Percentiles rank a stretch among this genome's conserved stretches.
Conservation (phyloP, 2,113 vertebrate species). For the Falco punctatus region DNA sequence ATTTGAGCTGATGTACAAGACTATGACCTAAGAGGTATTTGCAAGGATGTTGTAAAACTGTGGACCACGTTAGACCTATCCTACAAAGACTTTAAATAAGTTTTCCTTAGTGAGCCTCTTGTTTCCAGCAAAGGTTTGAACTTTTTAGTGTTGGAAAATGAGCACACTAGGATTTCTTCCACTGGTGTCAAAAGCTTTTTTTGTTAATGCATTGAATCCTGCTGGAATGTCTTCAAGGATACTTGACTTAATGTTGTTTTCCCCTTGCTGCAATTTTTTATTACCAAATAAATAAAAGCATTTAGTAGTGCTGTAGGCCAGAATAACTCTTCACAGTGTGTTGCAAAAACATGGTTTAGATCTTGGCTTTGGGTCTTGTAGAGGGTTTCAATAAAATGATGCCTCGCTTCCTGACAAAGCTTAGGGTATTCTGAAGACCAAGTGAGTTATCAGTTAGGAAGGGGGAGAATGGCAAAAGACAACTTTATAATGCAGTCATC, state of each 20-base stretch:
- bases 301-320: conserved; percentile 22
- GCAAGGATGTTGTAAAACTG: not conserved
- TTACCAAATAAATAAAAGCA: conserved; percentile 23
- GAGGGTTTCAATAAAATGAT: not conserved
- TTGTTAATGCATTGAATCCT: not conserved
- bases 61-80: not conserved
- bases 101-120: not conserved
- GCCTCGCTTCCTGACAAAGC: not conserved
- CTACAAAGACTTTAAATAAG: not conserved
- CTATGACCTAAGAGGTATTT: not conserved
- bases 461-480: not conserved
- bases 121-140: not conserved
- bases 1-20: not conserved
- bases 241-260: conserved; percentile 13
- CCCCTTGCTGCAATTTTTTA: conserved; percentile 13
- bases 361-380: conserved; percentile 14
- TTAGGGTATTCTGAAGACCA: not conserved
- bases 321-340: conserved; percentile 6
- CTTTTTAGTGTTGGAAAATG: not conserved
- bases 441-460: not conserved
- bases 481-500: not conserved
- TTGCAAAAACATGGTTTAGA: conserved; percentile 25
- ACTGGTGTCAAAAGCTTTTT: not conserved
- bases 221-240: conserved; percentile 6
- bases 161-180: not conserved